A percentile compares a stretch with the other conserved stretches of the same genome.
These are phyloP conservation scores for Halotydeus destructor DNA, from an alignment of 1,140 invertebrate genomes.

Conservation along the genomic window DNA sequence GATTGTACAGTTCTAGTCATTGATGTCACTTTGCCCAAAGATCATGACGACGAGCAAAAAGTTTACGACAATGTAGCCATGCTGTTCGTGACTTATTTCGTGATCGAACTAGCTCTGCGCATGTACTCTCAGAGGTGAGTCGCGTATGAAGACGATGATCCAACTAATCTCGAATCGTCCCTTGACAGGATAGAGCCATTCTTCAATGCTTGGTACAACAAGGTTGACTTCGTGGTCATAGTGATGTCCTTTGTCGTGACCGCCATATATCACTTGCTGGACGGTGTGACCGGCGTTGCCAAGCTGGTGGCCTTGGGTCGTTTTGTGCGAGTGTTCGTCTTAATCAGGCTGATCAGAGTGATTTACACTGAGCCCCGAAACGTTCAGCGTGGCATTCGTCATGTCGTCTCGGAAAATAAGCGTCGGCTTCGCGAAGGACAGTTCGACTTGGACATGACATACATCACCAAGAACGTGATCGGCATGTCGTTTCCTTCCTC, in stretches of 20 bases:
- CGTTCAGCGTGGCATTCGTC: slow-evolving; percentile 27
- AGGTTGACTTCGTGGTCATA: slow-evolving; percentile 28
- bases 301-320: slow-evolving; percentile 27
- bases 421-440: slow-evolving; percentile 32
- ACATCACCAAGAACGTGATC: slow-evolving; percentile 34
- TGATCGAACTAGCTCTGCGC: slow-evolving; percentile 24
- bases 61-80: slow-evolving; percentile 20
- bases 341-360: slow-evolving; percentile 26
- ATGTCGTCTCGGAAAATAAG: slow-evolving; percentile 36
- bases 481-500: slow-evolving; percentile 39
- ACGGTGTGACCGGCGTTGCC: slow-evolving; percentile 16
- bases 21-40: slow-evolving; percentile 21
- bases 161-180: slow-evolving; percentile 7
- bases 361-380: slow-evolving; percentile 26
- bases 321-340: slow-evolving; percentile 27
- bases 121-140: slow-evolving; percentile 26
- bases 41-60: slow-evolving; percentile 13
- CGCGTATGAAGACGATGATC: neutral
- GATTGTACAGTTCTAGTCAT: slow-evolving; percentile 26
- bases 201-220: slow-evolving; percentile 27
- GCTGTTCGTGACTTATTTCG: slow-evolving; percentile 25
- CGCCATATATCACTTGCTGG: slow-evolving; percentile 22
- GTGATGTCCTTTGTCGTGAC: slow-evolving; percentile 27
- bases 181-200: slow-evolving; percentile 20
- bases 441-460: slow-evolving; percentile 37